Conservation (phyloP, 1,140 invertebrate species). For the Aphidius ervi region DNA sequence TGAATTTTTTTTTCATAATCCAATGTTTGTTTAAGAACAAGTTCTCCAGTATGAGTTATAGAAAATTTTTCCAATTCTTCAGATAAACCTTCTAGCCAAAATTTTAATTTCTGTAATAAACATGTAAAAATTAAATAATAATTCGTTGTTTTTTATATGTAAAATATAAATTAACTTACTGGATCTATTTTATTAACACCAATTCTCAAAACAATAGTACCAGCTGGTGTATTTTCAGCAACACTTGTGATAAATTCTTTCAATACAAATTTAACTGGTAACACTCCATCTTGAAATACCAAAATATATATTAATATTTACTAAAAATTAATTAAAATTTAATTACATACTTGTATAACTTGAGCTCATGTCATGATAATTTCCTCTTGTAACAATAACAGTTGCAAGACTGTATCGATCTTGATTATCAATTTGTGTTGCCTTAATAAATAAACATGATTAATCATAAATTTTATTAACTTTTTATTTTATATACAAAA, state of each 20-base stretch:
- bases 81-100: slow-evolving; percentile 63
- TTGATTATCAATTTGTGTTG: slow-evolving; percentile 81
- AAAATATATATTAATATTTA: not conserved
- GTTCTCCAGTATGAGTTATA: slow-evolving; percentile 73
- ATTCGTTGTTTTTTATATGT: slow-evolving; percentile 10
- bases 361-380: slow-evolving; percentile 27
- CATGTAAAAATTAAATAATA: not conserved
- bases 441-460: slow-evolving; percentile 52
- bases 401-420: slow-evolving; percentile 84
- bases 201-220: slow-evolving; percentile 65
- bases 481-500: slow-evolving; percentile 4
- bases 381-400: slow-evolving; percentile 62
- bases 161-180: slow-evolving; percentile 44
- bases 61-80: slow-evolving; percentile 66
- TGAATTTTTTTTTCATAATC: slow-evolving; percentile 75
- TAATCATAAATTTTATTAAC: slow-evolving; percentile 18
- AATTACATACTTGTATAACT: too few relatives aligned
- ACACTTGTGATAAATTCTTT: slow-evolving; percentile 67
- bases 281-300: slow-evolving; percentile 40
- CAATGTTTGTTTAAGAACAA: slow-evolving; percentile 69
- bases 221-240: slow-evolving; percentile 70
- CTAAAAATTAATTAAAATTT: too few relatives aligned
- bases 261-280: slow-evolving; percentile 65
- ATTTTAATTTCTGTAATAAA: slow-evolving; percentile 54
- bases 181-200: slow-evolving; percentile 46